Evolutionary conservation across 2,113 vertebrate genomes (phyloP), one percentile per base, ranked within the genome.

Genomic region (Poecile atricapillus): DNA sequence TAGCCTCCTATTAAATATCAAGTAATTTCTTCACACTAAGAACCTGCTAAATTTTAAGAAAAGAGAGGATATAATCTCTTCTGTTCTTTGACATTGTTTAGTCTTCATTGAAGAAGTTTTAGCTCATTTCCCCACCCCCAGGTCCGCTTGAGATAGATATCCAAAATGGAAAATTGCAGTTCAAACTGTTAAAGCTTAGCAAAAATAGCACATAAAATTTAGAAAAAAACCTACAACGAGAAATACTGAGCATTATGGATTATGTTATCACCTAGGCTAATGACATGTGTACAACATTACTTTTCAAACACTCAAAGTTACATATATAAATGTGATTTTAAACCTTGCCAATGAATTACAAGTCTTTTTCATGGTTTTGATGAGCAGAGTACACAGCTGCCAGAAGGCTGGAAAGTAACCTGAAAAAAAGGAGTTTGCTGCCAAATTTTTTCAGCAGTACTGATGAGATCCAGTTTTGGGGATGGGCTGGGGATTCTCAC

Each of bases 371-470:
- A 95, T 80, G 91, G 65, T 64, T 92, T 97, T 97, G 74, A 92
- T 96, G 93, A 94, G 93, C 93, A 86, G 46, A 95, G 55, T 41
- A 53, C 68, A 55, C 91, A 97, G 97, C 95, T 98, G 97, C 95
- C 62, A 89, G 60, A 77, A 96, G 70, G 70, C 74, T 95, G 92
- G 90, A 94, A 96, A 94, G 82, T 30, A 75, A 94, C 89, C 93
- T 96, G 95, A 97, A 95, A 93, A 89, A 89, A 93, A 87, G 73
- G 59, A 93, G 74, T 75, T 93, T 90, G 58, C 79, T 97, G 95
- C 96, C 97, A 97, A 96, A 90, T 88, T 87, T 23, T 96, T 97
- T 95, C 96, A 97, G 90, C 89, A 92, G 91, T 49, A 70, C 89
- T 96, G 96, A 97, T 94, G 95, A 95, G 93, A 94, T 96, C 76